A percentile compares a stretch with the other conserved stretches of the same genome.
Evolutionary conservation across 2,797 vertebrate genomes (phyloP).

Genomic region (Alectoris magna): DNA sequence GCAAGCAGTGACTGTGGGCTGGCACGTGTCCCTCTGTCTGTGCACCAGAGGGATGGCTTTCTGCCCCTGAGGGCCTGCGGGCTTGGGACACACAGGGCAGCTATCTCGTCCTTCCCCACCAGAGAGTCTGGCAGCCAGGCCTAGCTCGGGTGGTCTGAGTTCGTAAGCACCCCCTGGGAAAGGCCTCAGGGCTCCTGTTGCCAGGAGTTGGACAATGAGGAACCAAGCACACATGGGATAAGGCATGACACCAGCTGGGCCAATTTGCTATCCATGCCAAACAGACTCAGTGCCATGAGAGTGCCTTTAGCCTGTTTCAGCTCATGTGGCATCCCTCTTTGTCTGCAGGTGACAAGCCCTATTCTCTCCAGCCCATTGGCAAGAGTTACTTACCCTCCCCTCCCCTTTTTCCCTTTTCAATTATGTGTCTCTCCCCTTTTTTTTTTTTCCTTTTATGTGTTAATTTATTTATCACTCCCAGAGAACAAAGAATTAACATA

Average conservation of each 20-base stretch:
- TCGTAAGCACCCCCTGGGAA: constrained; percentile 48
- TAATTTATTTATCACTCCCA: constrained; percentile 49
- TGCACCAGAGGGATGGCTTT: not conserved
- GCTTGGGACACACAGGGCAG: not conserved
- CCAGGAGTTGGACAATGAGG: constrained; percentile 54
- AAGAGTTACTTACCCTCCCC: constrained; percentile 24
- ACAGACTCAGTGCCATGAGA: not conserved
- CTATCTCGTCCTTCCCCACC: not conserved
- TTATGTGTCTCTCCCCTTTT: not conserved
- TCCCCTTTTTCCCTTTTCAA: not conserved
- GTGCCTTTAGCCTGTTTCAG: constrained; percentile 1
- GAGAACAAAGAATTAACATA: constrained; percentile 23
- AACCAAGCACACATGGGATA: not conserved
- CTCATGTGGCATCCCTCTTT: constrained; percentile 36
- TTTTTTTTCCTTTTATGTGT: not conserved
- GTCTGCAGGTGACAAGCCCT: constrained; percentile 43
- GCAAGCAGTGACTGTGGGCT: not conserved
- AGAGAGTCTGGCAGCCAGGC: constrained; percentile 15
- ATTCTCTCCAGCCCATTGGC: constrained; percentile 4
- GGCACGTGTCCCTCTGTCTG: not conserved
- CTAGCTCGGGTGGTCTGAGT: not conserved
- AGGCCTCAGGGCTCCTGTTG: constrained; percentile 41
- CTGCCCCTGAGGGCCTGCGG: not conserved
- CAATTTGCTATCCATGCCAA: constrained; percentile 5
- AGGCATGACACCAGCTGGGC: constrained; percentile 42